Evolutionary conservation across 2,888 invertebrate genomes (phyloP).

Genomic region (Timema cristinae): DNA sequence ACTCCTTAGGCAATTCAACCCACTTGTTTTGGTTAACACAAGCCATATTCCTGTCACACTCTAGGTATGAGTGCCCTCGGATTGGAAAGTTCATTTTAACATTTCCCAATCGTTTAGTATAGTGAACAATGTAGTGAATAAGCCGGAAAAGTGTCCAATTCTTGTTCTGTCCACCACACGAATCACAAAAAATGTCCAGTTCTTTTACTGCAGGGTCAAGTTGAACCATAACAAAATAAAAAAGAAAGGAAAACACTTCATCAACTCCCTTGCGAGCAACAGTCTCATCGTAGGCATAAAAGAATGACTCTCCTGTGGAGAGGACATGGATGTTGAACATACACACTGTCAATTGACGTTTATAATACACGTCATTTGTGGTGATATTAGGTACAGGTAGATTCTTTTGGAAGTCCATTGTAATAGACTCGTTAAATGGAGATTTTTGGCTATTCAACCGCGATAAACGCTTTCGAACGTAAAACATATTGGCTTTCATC

Average conservation of each 20-base stretch:
- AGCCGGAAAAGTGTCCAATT: constrained; percentile 6
- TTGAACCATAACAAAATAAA: background rate
- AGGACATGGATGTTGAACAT: constrained; percentile 10
- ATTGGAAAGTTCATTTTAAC: constrained; percentile 1
- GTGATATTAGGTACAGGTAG: constrained; percentile 4
- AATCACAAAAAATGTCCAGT: constrained; percentile 8
- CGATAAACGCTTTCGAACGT: background rate
- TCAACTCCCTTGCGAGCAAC: constrained; percentile 7
- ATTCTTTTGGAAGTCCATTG: constrained; percentile 12
- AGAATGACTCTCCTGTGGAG: constrained; percentile 6
- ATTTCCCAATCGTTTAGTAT: background rate
- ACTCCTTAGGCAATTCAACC: background rate
- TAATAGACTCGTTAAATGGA: background rate
- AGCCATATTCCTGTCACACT: constrained; percentile 1
- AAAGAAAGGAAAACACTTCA: constrained; percentile 12
- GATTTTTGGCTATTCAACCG: background rate
- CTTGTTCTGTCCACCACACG: constrained; percentile 14
- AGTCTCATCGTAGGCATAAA: constrained; percentile 10
- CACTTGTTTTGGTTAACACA: background rate
- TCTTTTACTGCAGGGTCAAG: constrained; percentile 12
- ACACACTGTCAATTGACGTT: constrained; percentile 11
- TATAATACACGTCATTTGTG: constrained; percentile 15
- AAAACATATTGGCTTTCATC: constrained; percentile 9
- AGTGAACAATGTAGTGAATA: constrained; percentile 1
- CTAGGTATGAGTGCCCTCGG: constrained; percentile 9